phyloP scores from a whole-genome alignment of 1,140 invertebrate species.

The Contarinia nasturtii region DNA sequence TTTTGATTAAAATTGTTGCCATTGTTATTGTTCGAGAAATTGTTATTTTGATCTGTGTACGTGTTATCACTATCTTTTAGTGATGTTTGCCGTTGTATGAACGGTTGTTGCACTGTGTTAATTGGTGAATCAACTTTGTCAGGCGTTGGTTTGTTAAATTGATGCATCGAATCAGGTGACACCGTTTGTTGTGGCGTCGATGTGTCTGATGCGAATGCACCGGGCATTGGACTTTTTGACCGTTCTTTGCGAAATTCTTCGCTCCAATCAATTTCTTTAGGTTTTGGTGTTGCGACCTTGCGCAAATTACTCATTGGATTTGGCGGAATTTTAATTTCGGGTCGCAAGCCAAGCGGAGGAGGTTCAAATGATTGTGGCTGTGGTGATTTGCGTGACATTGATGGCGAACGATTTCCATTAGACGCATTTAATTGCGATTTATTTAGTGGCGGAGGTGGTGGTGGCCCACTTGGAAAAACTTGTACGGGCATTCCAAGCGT shows the following conservation, averaged over 20 bases:
- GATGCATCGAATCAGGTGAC: too few species aligned
- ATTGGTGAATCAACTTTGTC: too few species aligned
- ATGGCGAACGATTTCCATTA: slow-evolving; percentile 19
- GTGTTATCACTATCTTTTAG: too few species aligned
- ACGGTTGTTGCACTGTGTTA: slow-evolving; percentile 13
- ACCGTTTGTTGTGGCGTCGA: too few species aligned
- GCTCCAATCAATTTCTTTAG: slow-evolving; percentile 24
- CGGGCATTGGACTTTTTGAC: slow-evolving; percentile 13
- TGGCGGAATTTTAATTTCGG: slow-evolving; percentile 45
- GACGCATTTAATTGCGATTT: slow-evolving; percentile 24
- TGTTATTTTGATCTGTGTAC: not conserved
- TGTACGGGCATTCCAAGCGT: slow-evolving; percentile 42
- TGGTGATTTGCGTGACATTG: slow-evolving; percentile 16
- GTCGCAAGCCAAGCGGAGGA: slow-evolving; percentile 26
- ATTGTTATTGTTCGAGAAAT: slow-evolving; percentile 7
- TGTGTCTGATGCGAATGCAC: too few species aligned
- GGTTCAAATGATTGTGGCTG: slow-evolving; percentile 24
- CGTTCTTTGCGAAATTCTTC: slow-evolving; percentile 22
- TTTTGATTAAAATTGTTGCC: slow-evolving; percentile 9
- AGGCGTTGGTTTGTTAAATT: too few species aligned
- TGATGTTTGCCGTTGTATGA: slow-evolving; percentile 10
- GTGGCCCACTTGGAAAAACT: slow-evolving; percentile 39
- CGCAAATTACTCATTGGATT: slow-evolving; percentile 36
- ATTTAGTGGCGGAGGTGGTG: slow-evolving; percentile 36
- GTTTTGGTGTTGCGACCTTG: slow-evolving; percentile 26